A percentile compares a stretch with the other conserved stretches of the same genome.
Conservation (phyloP, 2,888 invertebrate genomes). For the Cordylochernes scorpioides region DNA sequence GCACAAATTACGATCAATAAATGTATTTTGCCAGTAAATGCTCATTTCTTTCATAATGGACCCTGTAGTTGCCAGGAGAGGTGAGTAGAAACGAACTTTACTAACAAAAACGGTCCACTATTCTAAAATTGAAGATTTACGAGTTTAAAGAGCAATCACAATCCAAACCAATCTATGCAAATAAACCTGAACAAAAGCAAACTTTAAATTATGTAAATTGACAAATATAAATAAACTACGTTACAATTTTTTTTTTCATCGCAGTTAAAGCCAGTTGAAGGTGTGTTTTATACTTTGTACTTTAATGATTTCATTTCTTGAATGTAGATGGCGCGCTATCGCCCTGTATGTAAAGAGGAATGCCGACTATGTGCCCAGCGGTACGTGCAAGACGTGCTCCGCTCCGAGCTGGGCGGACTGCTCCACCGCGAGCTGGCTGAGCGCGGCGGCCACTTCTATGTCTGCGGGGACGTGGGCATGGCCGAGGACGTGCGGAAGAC, state of each 20-base stretch:
- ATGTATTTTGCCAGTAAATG: no score
- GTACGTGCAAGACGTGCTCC: constrained; percentile 70
- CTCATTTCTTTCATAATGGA: no score
- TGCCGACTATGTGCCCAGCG: constrained; percentile 33
- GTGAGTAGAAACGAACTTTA: no score
- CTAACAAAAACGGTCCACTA: no score
- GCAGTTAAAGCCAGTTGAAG: no score
- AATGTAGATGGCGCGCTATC: not conserved
- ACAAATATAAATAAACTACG: not conserved
- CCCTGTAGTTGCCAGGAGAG: no score
- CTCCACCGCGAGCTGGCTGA: constrained; percentile 47
- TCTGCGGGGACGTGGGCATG: constrained; percentile 90
- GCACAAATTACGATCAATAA: no score
- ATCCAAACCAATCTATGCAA: no score
- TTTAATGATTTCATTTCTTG: not conserved
- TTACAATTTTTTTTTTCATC: not conserved
- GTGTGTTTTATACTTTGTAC: no score
- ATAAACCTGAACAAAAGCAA: no score
- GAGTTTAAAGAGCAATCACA: no score
- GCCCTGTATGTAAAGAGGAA: not conserved
- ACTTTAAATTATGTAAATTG: not conserved
- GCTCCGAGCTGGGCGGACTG: constrained; percentile 40
- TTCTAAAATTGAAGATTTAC: no score
- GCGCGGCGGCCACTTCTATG: constrained; percentile 64
- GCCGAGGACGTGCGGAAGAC: constrained; percentile 86